Conservation (phyloP, 2,888 invertebrate species). For the Drosophila pseudotalamancana region DNA sequence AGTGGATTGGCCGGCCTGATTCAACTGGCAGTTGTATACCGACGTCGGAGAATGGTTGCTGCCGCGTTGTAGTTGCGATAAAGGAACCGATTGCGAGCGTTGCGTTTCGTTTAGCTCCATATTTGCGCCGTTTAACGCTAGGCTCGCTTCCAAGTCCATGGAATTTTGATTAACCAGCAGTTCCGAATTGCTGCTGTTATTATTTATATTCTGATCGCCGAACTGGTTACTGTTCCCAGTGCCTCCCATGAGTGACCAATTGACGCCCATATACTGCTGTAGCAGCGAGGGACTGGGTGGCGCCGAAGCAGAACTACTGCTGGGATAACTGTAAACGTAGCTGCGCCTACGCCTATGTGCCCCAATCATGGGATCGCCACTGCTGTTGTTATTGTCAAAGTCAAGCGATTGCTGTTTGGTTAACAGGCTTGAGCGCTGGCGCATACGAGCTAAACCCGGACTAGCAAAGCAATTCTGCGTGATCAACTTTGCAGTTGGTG, state of each 20-base stretch:
- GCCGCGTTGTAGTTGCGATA: slow-evolving; percentile 83
- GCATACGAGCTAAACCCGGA: slow-evolving; percentile 90
- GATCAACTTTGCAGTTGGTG: slow-evolving; percentile 18
- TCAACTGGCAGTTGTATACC: slow-evolving; percentile 73
- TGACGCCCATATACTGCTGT: slow-evolving; percentile 67
- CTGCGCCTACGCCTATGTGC: slow-evolving; percentile 76
- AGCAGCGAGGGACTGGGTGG: slow-evolving; percentile 87
- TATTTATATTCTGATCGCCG: slow-evolving; percentile 38
- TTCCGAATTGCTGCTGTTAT: slow-evolving; percentile 82
- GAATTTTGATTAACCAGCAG: slow-evolving; percentile 80
- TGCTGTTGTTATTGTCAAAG: slow-evolving; percentile 64
- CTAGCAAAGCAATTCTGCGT: slow-evolving; percentile 87
- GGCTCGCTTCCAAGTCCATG: slow-evolving; percentile 81
- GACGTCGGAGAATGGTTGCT: slow-evolving; percentile 78
- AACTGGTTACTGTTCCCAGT: slow-evolving; percentile 36
- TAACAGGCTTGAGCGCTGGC: slow-evolving; percentile 87
- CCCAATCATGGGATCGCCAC: slow-evolving; percentile 82
- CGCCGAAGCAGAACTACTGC: slow-evolving; percentile 85
- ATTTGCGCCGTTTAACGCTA: slow-evolving; percentile 59
- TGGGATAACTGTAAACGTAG: slow-evolving; percentile 70
- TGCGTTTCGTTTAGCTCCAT: slow-evolving; percentile 70
- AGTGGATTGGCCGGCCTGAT: slow-evolving; percentile 25
- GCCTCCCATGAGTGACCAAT: slow-evolving; percentile 43
- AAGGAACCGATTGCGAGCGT: slow-evolving; percentile 92
- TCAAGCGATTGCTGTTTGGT: slow-evolving; percentile 82